Base-by-base conservation (phyloP, 2,888 invertebrate genomes). In the Chrysolina haemoptera region DNA sequence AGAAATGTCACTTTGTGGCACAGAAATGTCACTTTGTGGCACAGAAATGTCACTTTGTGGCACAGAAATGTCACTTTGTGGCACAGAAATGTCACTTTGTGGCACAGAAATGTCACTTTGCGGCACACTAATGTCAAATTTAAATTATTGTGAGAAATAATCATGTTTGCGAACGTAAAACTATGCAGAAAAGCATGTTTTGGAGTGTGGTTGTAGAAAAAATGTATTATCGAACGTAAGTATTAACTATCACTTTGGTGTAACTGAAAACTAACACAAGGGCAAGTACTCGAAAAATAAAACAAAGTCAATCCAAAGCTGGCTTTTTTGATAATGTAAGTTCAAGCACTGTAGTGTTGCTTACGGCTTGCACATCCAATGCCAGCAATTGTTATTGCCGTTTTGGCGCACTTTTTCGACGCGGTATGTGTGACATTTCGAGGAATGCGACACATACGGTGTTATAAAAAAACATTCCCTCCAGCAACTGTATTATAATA, bases 401-500 rank as follows among this genome's bases (percentile, higher is more conserved):
- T 82, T 83, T 79, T 75, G 83, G 82, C 84, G 82, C 84, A 83
- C 83, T 83, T 83, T 84, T 84, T 83, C 79, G 80, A 78, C 78
- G 77, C 76, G 73, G 77, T 78, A 80, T 78, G 81, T 79, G 73
- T 70, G 55, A 74, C 75, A 73, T 76, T 68, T 68, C 11, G 22
- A 59, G 62, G 53, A 67, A 76, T 73, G 73, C 65, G 11, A 70
- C 76, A 77, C 79, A 77, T 79, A 80, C 76, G 75, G 77, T 80
- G 81, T 76, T 79, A 79, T 82, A 83, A 84, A 84, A 82, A 86
- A 85, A 85, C 86, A 88, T 88, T 88, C 87, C 88, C 88, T 88
- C 87, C 88, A 88, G 87, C 87, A 86, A 85, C 82, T 86, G 86
- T 87, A 84, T 84, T 84, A 87, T 87, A 87, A 85, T 74, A 77